Percentiles rank a stretch among this genome's conserved stretches.
Evolutionary conservation across 2,113 vertebrate species (phyloP).

Genomic region (Seriola aureovittata): DNA sequence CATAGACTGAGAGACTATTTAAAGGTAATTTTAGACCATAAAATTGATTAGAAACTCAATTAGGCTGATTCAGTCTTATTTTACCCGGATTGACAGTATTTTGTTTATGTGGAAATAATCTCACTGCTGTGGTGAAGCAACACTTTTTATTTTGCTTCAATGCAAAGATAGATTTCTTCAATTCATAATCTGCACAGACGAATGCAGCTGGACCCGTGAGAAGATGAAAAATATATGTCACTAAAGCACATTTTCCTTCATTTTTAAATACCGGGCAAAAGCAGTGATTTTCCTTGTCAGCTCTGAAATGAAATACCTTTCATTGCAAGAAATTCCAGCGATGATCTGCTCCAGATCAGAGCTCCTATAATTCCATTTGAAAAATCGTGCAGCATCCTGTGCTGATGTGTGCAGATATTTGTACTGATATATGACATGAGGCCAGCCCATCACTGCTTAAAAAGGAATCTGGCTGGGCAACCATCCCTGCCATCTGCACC

Average conservation of each 20-base stretch:
- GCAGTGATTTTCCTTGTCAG: background rate
- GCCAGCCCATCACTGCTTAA: constrained; percentile 12
- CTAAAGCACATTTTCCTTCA: background rate
- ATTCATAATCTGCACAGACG: background rate
- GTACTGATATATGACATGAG: constrained; percentile 24
- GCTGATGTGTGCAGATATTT: constrained; percentile 34
- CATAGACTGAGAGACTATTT: background rate
- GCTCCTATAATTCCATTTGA: constrained; percentile 15
- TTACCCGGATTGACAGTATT: background rate
- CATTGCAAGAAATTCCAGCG: constrained; percentile 4
- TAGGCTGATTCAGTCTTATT: constrained; percentile 14
- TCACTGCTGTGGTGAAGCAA: constrained; percentile 4
- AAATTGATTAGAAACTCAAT: constrained; percentile 3
- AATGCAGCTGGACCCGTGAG: background rate
- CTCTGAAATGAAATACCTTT: constrained; percentile 8
- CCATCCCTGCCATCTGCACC: constrained; percentile 38
- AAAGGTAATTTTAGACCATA: background rate
- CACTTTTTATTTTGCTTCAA: background rate
- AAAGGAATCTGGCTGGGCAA: constrained; percentile 38
- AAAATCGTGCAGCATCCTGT: constrained; percentile 22
- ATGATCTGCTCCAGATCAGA: constrained; percentile 37
- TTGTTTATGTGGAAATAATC: background rate
- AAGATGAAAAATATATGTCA: background rate
- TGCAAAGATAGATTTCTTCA: background rate
- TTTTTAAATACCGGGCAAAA: constrained; percentile 10